Evolutionary conservation across 2,113 vertebrate species (phyloP).

Genomic region (Gavialis gangeticus): DNA sequence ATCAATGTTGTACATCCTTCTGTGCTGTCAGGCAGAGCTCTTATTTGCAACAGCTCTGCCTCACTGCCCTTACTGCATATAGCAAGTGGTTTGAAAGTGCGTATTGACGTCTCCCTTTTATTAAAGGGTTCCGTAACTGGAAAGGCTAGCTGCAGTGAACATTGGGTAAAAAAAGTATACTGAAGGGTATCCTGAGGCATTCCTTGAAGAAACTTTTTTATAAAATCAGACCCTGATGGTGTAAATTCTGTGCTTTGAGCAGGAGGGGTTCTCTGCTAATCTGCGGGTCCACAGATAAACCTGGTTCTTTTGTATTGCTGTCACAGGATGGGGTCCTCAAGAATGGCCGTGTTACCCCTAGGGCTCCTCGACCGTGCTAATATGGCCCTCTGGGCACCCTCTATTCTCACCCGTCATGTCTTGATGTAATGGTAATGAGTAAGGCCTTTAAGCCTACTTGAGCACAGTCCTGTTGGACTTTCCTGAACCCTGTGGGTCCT

Average conservation of each 20-base stretch:
- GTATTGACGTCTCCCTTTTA: not conserved
- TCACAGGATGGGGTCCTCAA: not conserved
- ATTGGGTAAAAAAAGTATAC: not conserved
- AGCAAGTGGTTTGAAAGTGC: not conserved
- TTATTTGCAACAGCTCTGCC: rapidly evolving
- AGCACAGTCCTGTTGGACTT: too few relatives aligned
- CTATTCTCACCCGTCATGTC: too few relatives aligned
- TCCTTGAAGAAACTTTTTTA: not conserved
- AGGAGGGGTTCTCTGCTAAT: too few relatives aligned
- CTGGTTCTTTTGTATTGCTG: rapidly evolving
- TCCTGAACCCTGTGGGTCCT: too few relatives aligned
- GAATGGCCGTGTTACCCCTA: too few relatives aligned
- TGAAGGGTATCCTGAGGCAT: not conserved
- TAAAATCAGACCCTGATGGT: not conserved
- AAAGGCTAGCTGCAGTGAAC: not conserved
- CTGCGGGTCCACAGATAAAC: rapidly evolving
- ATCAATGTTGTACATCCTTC: rapidly evolving
- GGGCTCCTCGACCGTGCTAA: too few relatives aligned
- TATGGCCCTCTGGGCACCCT: too few relatives aligned
- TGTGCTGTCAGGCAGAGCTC: rapidly evolving
- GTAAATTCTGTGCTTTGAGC: too few relatives aligned
- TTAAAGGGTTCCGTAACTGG: not conserved
- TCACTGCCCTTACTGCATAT: not conserved
- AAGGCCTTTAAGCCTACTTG: too few relatives aligned
- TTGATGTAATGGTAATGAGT: too few relatives aligned